These are phyloP conservation scores for Craterocephalus amniculus DNA, from an alignment of 2,797 vertebrate genomes.

Conservation along the genomic window DNA sequence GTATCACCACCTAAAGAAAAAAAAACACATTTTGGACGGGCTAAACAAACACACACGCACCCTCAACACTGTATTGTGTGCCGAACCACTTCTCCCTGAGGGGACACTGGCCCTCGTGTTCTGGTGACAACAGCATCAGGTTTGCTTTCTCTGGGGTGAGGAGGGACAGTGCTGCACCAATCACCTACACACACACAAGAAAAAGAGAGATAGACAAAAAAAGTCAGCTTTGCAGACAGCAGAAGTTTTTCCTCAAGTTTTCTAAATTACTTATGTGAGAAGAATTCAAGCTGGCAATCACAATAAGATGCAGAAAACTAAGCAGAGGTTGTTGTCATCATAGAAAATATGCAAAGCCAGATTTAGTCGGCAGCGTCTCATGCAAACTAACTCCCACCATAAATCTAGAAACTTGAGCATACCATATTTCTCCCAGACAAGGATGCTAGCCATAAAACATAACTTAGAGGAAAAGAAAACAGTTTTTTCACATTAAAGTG, in stretches of 20 bases:
- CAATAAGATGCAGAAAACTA: constrained; percentile 25
- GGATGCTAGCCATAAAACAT: constrained; percentile 12
- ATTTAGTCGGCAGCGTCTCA: constrained; percentile 41
- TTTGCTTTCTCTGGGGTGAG: constrained; percentile 92
- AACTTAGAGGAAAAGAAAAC: constrained; percentile 2
- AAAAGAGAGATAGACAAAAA: constrained; percentile 68
- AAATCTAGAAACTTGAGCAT: constrained; percentile 19
- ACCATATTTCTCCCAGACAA: constrained; percentile 20
- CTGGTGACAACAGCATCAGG: constrained; percentile 92
- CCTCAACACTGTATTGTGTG: constrained; percentile 93
- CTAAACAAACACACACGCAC: constrained; percentile 63
- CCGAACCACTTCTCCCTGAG: constrained; percentile 96
- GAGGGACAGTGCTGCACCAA: constrained; percentile 87
- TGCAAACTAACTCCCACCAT: constrained; percentile 31
- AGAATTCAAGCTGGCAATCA: constrained; percentile 50
- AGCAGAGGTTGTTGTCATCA: constrained; percentile 19
- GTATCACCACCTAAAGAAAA: constrained; percentile 38
- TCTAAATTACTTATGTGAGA: constrained; percentile 35
- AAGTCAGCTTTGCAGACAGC: constrained; percentile 65
- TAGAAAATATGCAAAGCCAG: constrained; percentile 44
- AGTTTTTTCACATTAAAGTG: constrained; percentile 15
- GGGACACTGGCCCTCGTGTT: constrained; percentile 91
- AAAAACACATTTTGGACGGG: neutral
- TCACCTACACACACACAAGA: constrained; percentile 82
- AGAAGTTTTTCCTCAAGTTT: constrained; percentile 3